phyloP scores from a whole-genome alignment of 2,113 vertebrate species.

The Zosterops pallidus region DNA sequence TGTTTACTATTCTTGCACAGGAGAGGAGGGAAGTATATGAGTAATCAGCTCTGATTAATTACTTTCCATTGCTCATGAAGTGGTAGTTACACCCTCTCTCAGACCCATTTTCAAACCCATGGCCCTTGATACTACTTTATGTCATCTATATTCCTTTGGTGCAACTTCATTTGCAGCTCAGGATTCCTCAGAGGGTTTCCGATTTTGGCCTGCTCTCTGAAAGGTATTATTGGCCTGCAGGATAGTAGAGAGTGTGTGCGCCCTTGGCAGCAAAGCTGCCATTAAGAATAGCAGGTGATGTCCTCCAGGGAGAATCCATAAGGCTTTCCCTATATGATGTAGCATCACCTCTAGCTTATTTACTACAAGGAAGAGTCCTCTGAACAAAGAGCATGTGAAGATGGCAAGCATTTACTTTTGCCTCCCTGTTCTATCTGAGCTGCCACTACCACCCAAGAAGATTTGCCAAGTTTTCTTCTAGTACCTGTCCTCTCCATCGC shows the following conservation, averaged over 20 bases:
- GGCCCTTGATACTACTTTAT: neutral
- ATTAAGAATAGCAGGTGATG: neutral
- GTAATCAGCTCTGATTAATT: neutral
- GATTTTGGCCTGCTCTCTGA: neutral
- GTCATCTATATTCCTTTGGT: neutral
- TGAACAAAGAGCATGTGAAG: neutral
- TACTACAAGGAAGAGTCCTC: neutral
- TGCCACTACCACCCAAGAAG: neutral
- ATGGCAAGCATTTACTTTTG: neutral
- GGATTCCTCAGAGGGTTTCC: neutral
- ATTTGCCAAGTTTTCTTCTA: neutral
- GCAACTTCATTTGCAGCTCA: neutral
- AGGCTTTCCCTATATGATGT: neutral
- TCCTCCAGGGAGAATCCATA: neutral
- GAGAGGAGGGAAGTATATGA: conserved; percentile 27
- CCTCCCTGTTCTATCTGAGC: neutral
- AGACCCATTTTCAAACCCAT: neutral
- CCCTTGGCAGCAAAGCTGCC: neutral
- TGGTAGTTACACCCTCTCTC: conserved; percentile 4
- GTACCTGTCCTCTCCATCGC: neutral
- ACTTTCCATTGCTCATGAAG: conserved; percentile 11
- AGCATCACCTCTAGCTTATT: neutral
- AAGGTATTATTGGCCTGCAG: neutral
- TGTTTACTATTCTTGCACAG: neutral
- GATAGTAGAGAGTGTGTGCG: neutral